phyloP scores from a whole-genome alignment of 2,888 invertebrate species.

The Aphodius sticticus region DNA sequence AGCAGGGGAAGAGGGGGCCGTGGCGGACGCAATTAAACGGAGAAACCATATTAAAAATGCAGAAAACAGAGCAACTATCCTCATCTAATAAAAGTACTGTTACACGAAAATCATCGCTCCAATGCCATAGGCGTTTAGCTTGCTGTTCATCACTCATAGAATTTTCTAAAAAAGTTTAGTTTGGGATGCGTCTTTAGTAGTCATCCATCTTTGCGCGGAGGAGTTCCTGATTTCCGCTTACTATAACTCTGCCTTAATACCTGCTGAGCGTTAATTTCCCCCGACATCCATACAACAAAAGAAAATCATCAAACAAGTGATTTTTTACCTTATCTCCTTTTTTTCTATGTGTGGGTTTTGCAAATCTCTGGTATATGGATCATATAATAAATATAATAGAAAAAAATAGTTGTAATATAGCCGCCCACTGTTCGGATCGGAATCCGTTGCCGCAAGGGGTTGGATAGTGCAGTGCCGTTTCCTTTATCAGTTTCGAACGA shows the following conservation, averaged over 20 bases:
- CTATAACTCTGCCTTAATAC: constrained; percentile 4
- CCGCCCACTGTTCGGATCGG: constrained; percentile 60
- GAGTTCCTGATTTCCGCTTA: not conserved
- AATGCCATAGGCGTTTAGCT: constrained; percentile 48
- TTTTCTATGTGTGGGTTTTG: constrained; percentile 55
- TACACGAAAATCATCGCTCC: constrained; percentile 14
- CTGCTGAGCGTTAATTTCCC: constrained; percentile 6
- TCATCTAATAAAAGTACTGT: constrained; percentile 42
- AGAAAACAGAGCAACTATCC: constrained; percentile 41
- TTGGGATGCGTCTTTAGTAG: constrained; percentile 46
- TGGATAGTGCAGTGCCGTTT: constrained; percentile 10
- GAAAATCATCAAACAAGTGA: constrained; percentile 29
- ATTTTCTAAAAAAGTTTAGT: constrained; percentile 48
- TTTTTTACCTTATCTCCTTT: constrained; percentile 34
- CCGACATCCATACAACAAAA: constrained; percentile 22
- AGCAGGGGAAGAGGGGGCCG: constrained; percentile 43
- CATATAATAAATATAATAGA: constrained; percentile 39
- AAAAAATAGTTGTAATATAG: constrained; percentile 44
- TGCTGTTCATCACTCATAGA: constrained; percentile 48
- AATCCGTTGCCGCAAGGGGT: constrained; percentile 39
- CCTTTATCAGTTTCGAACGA: constrained; percentile 30
- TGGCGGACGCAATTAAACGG: constrained; percentile 42
- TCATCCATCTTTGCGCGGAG: not conserved
- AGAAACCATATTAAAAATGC: constrained; percentile 27
- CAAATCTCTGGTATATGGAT: constrained; percentile 56